Evolutionary conservation across 1,140 invertebrate genomes (phyloP).

Genomic region (Cydia strobilella): DNA sequence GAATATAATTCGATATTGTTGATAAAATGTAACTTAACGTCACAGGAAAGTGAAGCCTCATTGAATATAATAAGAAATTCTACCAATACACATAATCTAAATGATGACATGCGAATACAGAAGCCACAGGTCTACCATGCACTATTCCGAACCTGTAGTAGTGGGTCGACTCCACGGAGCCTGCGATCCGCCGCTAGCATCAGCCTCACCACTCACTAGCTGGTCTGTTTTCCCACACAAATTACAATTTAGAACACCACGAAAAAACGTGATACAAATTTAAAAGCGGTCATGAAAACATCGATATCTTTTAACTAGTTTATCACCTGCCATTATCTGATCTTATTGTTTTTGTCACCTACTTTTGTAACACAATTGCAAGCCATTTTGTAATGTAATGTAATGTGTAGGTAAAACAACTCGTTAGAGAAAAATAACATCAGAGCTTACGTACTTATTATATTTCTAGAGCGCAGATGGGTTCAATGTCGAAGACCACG

Average conservation of each 20-base stretch:
- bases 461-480: conserved; percentile 12
- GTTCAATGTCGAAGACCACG: conserved; percentile 14
- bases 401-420: too few relatives aligned
- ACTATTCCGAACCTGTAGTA: conserved; percentile 68
- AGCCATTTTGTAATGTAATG: neutral
- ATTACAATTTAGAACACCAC: neutral
- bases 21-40: neutral
- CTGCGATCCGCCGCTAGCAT: conserved; percentile 59
- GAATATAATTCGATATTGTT: neutral
- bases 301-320: conserved; percentile 1
- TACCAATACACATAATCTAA: neutral
- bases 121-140: conserved; percentile 51
- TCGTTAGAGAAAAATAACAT: neutral
- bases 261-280: neutral
- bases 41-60: neutral
- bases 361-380: neutral
- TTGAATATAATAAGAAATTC: neutral
- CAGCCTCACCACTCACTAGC: conserved; percentile 69
- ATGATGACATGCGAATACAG: conserved; percentile 13
- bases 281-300: conserved; percentile 10
- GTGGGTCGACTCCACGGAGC: conserved; percentile 64
- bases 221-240: conserved; percentile 64
- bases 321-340: conserved; percentile 7
- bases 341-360: neutral
- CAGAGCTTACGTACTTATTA: neutral